Percentiles rank a stretch among this genome's conserved stretches.
Evolutionary conservation across 2,888 invertebrate genomes (phyloP).

Genomic region (Pachliopta kotzebuea): DNA sequence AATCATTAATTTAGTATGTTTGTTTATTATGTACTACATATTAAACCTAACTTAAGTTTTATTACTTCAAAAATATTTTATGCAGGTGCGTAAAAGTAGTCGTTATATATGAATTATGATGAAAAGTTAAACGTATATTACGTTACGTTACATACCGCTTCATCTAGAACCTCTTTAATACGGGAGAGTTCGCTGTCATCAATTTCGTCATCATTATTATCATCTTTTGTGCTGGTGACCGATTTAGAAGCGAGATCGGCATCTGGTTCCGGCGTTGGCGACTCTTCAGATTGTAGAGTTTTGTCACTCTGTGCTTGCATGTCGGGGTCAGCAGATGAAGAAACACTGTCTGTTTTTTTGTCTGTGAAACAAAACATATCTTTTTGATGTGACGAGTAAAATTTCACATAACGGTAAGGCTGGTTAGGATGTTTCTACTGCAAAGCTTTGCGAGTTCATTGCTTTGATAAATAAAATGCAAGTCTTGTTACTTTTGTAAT

Average conservation of each 20-base stretch:
- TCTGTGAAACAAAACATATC: slow-evolving; percentile 40
- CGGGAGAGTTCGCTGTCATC: slow-evolving; percentile 63
- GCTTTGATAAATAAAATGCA: too few relatives aligned
- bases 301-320: slow-evolving; percentile 44
- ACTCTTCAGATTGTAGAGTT: slow-evolving; percentile 42
- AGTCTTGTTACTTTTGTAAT: too few relatives aligned
- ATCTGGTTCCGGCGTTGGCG: slow-evolving; percentile 38
- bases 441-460: too few relatives aligned
- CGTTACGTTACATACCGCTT: slow-evolving; percentile 62
- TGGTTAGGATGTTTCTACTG: too few relatives aligned
- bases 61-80: too few relatives aligned
- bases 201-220: slow-evolving; percentile 56
- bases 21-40: too few relatives aligned
- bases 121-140: too few relatives aligned
- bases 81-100: too few relatives aligned
- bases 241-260: slow-evolving; percentile 50
- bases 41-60: too few relatives aligned
- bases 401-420: too few relatives aligned
- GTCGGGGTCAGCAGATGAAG: slow-evolving; percentile 52
- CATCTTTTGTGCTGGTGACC: slow-evolving; percentile 54
- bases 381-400: too few relatives aligned
- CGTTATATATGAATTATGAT: background rate
- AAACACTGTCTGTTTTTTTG: slow-evolving; percentile 59
- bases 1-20: too few relatives aligned
- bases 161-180: slow-evolving; percentile 69